Conservation (phyloP, 53 echinoderm and acorn worm species). For the Antedon mediterranea region DNA sequence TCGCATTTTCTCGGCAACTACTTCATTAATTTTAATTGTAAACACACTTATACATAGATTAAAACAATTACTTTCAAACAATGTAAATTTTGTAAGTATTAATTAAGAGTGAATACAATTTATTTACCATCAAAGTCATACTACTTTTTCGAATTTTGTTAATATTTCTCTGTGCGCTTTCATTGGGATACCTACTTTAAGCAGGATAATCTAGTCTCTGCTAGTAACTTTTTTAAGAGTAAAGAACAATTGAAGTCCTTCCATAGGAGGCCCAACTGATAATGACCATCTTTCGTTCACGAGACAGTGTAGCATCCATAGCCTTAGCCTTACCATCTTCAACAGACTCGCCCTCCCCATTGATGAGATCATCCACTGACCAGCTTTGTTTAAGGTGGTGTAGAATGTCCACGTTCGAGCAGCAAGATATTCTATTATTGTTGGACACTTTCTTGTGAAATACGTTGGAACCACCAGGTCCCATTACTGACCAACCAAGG, state of each 20-base stretch:
- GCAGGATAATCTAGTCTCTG: not conserved
- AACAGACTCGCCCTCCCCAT: not conserved
- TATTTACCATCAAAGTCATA: too few relatives aligned
- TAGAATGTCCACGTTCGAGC: not conserved
- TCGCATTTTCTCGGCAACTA: too few relatives aligned
- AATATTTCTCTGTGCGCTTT: too few relatives aligned
- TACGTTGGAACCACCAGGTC: not conserved
- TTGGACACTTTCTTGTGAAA: not conserved
- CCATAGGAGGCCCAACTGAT: not conserved
- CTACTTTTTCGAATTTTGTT: too few relatives aligned
- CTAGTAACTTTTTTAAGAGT: not conserved
- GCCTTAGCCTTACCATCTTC: not conserved
- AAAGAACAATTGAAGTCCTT: not conserved
- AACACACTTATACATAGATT: too few relatives aligned
- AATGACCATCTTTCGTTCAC: not conserved
- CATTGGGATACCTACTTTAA: too few relatives aligned
- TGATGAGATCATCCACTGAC: not conserved
- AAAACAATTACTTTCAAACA: too few relatives aligned
- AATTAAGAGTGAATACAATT: too few relatives aligned
- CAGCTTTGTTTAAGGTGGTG: not conserved
- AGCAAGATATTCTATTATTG: not conserved
- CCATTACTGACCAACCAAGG: not conserved
- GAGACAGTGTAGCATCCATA: not conserved
- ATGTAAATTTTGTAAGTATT: too few relatives aligned
- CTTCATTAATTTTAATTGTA: too few relatives aligned